Conservation (phyloP, 2,113 vertebrate species). For the Oryzias melastigma region DNA sequence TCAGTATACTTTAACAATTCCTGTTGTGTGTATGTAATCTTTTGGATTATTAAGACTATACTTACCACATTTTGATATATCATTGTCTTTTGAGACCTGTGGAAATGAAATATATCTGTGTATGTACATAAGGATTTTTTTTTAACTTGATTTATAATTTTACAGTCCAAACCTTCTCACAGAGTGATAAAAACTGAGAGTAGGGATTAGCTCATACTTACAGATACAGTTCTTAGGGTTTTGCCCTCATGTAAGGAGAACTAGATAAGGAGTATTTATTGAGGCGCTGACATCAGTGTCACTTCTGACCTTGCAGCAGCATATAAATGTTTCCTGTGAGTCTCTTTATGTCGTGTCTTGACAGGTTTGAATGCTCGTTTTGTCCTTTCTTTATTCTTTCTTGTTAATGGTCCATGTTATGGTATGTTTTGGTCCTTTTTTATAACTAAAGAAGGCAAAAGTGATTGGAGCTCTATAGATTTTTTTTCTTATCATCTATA, state of each 20-base stretch:
- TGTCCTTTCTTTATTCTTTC: neutral
- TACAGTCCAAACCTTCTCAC: neutral
- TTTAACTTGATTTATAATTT: no score
- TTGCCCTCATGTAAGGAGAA: slow-evolving; percentile 5
- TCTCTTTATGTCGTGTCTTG: slow-evolving; percentile 7
- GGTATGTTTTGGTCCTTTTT: slow-evolving; percentile 17
- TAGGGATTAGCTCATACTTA: slow-evolving; percentile 5
- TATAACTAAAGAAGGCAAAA: slow-evolving; percentile 10
- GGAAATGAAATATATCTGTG: neutral
- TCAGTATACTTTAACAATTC: neutral
- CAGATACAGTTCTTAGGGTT: slow-evolving; percentile 5
- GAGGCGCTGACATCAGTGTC: slow-evolving; percentile 1
- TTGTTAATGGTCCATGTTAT: neutral
- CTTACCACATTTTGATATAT: neutral
- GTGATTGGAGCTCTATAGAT: neutral
- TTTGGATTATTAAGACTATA: neutral
- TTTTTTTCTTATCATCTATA: neutral
- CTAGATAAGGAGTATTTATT: slow-evolving; percentile 1
- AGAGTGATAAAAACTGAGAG: neutral
- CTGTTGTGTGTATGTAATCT: neutral
- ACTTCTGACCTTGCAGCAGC: slow-evolving; percentile 15
- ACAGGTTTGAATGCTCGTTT: slow-evolving; percentile 7
- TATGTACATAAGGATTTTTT: no score
- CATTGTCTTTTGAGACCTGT: neutral
- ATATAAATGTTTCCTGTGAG: neutral